Conservation (phyloP, 2,113 vertebrate species). For the Prietella phreatophila region DNA sequence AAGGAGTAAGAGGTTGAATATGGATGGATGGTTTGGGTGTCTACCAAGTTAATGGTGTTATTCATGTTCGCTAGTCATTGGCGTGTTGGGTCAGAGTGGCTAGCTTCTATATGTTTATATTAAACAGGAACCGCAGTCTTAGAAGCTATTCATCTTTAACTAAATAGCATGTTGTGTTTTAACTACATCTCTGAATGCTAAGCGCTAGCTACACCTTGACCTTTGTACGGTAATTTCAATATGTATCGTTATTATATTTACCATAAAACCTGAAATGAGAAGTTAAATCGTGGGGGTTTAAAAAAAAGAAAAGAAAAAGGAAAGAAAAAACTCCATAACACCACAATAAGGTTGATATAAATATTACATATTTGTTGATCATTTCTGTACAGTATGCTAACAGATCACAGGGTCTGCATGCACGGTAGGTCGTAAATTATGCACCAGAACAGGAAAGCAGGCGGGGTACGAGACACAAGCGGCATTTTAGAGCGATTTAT, state of each 20-base stretch:
- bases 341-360: not conserved
- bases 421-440: not conserved
- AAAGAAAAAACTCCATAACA: not conserved
- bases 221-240: too few relatives aligned
- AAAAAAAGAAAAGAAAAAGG: too few relatives aligned
- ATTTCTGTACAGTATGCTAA: conserved; percentile 7
- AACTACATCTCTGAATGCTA: not conserved
- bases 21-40: not conserved
- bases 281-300: not conserved
- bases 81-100: not conserved
- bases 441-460: not conserved
- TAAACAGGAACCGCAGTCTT: not conserved
- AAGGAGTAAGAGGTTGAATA: too few relatives aligned
- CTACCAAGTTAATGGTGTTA: too few relatives aligned
- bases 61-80: not conserved
- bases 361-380: not conserved
- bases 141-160: not conserved
- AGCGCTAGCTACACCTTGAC: not conserved
- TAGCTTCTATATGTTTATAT: not conserved
- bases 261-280: not conserved
- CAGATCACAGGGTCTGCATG: not conserved
- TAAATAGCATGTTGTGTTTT: not conserved
- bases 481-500: conserved; percentile 22
- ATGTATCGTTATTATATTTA: not conserved
- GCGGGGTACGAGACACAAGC: not conserved